These are phyloP conservation scores for Heliconius nattereri DNA, from an alignment of 1,140 invertebrate species.

Conservation along the genomic window DNA sequence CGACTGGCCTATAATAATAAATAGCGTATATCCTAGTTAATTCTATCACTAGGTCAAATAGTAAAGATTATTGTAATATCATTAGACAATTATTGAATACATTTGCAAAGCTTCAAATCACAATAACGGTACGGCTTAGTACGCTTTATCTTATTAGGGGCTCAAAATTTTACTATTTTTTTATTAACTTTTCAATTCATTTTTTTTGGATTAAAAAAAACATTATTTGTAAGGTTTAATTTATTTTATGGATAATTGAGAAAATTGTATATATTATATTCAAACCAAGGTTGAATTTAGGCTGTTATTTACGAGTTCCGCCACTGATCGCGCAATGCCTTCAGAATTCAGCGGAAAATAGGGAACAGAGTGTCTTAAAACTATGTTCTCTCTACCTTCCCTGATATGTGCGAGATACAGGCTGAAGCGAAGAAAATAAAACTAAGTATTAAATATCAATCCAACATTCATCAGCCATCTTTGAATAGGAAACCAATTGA, in stretches of 20 bases:
- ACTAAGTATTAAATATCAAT: neutral
- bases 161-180: neutral
- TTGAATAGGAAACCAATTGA: slow-evolving; percentile 21
- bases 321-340: too few relatives aligned
- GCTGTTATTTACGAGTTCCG: too few relatives aligned
- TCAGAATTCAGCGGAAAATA: too few relatives aligned
- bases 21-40: neutral
- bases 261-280: too few relatives aligned
- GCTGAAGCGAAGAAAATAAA: neutral
- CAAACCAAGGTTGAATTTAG: too few relatives aligned
- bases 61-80: neutral
- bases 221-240: too few relatives aligned
- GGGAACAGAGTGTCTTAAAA: too few relatives aligned
- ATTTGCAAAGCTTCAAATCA: slow-evolving; percentile 11
- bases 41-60: slow-evolving; percentile 11
- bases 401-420: too few relatives aligned
- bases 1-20: neutral
- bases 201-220: neutral
- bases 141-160: neutral
- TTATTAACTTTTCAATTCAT: neutral
- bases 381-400: too few relatives aligned
- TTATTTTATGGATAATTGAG: too few relatives aligned
- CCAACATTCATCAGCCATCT: neutral
- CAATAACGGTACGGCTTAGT: neutral
- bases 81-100: slow-evolving; percentile 12